Conservation (phyloP, 1,140 invertebrate genomes). For the Arion vulgaris region DNA sequence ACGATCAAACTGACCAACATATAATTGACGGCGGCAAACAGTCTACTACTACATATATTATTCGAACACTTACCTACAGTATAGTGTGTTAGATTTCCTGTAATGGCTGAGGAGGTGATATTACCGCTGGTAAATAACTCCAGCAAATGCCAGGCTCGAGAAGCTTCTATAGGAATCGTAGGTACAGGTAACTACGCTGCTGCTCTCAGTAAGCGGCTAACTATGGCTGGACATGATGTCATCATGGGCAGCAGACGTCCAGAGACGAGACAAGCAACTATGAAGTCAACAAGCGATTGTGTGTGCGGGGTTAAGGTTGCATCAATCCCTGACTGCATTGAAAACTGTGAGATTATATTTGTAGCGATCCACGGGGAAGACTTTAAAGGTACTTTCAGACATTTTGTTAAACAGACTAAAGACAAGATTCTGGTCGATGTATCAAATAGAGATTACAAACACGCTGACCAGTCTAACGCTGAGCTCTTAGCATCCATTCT, state of each 20-base stretch:
- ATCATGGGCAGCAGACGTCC: conserved; percentile 66
- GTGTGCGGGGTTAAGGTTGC: conserved; percentile 56
- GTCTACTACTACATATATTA: too few relatives aligned
- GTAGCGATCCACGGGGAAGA: conserved; percentile 62
- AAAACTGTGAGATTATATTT: conserved; percentile 50
- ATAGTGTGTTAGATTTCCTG: too few relatives aligned
- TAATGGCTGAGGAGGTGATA: background rate
- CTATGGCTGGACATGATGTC: conserved; percentile 64
- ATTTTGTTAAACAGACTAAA: conserved; percentile 41
- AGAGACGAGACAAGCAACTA: conserved; percentile 41
- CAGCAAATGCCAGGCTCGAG: background rate
- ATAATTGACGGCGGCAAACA: too few relatives aligned
- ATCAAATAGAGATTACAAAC: conserved; percentile 54
- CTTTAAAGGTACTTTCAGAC: conserved; percentile 49
- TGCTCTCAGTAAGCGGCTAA: conserved; percentile 62
- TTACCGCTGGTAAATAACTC: background rate
- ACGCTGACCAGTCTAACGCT: conserved; percentile 56
- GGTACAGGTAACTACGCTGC: conserved; percentile 68
- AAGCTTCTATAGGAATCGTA: conserved; percentile 56
- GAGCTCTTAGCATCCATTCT: conserved; percentile 57
- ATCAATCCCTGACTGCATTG: conserved; percentile 57
- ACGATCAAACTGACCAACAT: too few relatives aligned
- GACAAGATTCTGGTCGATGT: conserved; percentile 66
- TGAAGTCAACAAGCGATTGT: conserved; percentile 50
- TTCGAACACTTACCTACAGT: too few relatives aligned